Evolutionary conservation across 1,140 invertebrate genomes (phyloP).

Genomic region (Magallana angulata): DNA sequence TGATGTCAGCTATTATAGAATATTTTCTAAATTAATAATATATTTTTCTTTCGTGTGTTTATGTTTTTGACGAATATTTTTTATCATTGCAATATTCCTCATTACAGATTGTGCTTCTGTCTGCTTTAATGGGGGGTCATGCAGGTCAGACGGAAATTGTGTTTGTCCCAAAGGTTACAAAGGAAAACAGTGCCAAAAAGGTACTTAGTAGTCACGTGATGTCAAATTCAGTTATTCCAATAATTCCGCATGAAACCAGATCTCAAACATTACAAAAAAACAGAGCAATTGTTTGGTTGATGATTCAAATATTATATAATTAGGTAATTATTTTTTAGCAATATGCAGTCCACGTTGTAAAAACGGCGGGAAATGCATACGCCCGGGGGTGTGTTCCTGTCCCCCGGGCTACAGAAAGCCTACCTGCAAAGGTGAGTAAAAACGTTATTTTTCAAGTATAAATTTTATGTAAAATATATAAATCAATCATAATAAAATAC

Average conservation of each 20-base stretch:
- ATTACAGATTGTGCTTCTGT: background rate
- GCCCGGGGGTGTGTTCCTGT: slow-evolving; percentile 62
- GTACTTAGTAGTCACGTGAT: slow-evolving; percentile 27
- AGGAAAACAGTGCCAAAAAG: slow-evolving; percentile 58
- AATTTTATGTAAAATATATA: too few species aligned
- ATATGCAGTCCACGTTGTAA: slow-evolving; percentile 64
- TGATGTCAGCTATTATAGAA: too few species aligned
- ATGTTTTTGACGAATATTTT: too few species aligned
- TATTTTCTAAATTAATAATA: too few species aligned
- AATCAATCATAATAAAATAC: background rate
- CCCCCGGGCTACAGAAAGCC: slow-evolving; percentile 55
- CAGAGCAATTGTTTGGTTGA: too few species aligned
- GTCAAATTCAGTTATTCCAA: too few species aligned
- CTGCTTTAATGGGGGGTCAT: slow-evolving; percentile 64
- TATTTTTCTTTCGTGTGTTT: too few species aligned
- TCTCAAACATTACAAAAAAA: too few species aligned
- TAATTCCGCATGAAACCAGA: too few species aligned
- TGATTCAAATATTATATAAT: too few species aligned
- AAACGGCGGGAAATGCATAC: slow-evolving; percentile 64
- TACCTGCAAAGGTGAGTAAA: slow-evolving; percentile 51
- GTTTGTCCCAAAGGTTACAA: slow-evolving; percentile 51
- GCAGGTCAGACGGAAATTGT: slow-evolving; percentile 53
- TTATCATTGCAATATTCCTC: too few species aligned
- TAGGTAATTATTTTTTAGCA: slow-evolving; percentile 57
- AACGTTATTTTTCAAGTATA: background rate